These are phyloP conservation scores for Lophius piscatorius DNA, from an alignment of 2,113 vertebrate species.

Conservation along the genomic window DNA sequence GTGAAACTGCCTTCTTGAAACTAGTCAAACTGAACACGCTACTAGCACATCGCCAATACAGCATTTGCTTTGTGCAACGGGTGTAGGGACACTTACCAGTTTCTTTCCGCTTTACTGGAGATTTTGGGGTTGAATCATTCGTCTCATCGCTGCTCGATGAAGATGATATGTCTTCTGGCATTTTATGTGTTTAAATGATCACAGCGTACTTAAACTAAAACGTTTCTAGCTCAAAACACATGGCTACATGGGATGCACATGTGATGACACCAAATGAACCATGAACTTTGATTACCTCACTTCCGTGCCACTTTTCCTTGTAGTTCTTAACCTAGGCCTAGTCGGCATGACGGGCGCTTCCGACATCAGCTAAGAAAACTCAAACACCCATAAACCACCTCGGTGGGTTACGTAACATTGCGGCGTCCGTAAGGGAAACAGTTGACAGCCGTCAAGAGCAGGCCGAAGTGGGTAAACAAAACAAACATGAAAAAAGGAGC, in stretches of 20 bases:
- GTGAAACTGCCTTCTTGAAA: not conserved
- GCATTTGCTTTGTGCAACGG: not conserved
- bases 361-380: not conserved
- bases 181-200: slow-evolving; percentile 18
- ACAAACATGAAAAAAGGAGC: slow-evolving; percentile 26
- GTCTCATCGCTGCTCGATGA: slow-evolving; percentile 63
- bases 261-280: slow-evolving; percentile 47
- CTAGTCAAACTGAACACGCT: not conserved
- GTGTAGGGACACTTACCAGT: slow-evolving; percentile 12
- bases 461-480: slow-evolving; percentile 73
- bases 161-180: slow-evolving; percentile 45
- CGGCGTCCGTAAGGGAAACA: slow-evolving; percentile 41
- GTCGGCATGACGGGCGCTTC: rapidly evolving
- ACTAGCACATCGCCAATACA: not conserved
- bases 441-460: slow-evolving; percentile 59
- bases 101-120: not conserved
- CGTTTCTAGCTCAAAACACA: not conserved
- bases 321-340: slow-evolving; percentile 31
- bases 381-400: slow-evolving; percentile 53
- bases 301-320: slow-evolving; percentile 49
- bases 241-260: slow-evolving; percentile 32
- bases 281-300: slow-evolving; percentile 27
- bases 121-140: not conserved
- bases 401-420: slow-evolving; percentile 58
- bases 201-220: not conserved